These are phyloP conservation scores for Pammene fasciana DNA, from an alignment of 2,888 invertebrate species.

Conservation along the genomic window DNA sequence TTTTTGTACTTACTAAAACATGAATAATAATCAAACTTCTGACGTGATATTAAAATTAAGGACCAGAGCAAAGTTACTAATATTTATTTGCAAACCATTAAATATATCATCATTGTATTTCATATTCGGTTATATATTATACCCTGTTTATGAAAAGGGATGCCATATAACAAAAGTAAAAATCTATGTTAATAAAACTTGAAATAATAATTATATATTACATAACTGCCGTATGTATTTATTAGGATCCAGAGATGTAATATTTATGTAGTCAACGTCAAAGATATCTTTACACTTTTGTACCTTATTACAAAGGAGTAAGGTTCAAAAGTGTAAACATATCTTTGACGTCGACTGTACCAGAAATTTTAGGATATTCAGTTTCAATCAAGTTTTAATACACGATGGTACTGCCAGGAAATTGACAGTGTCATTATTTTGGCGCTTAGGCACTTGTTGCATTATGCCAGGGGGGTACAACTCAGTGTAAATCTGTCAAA, in stretches of 20 bases:
- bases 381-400: background rate
- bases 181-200: background rate
- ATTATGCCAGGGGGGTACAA: too few species aligned
- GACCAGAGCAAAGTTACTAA: background rate
- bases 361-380: background rate
- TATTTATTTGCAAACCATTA: constrained; percentile 1
- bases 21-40: background rate
- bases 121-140: constrained; percentile 43
- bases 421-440: background rate
- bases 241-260: constrained; percentile 1
- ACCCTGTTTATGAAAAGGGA: constrained; percentile 57
- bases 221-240: background rate
- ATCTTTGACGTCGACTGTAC: too few species aligned
- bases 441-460: background rate
- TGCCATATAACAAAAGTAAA: constrained; percentile 19
- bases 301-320: too few species aligned
- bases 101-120: constrained; percentile 15
- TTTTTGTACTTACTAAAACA: background rate
- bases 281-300: too few species aligned
- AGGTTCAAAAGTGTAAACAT: too few species aligned
- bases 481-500: too few species aligned
- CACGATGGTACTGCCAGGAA: background rate
- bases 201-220: background rate
- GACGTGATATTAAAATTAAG: background rate
- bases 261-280: too few species aligned